Evolutionary conservation across 2,888 invertebrate genomes (phyloP), one percentile per base, ranked within the genome.

Genomic region (Mycogona germanica): DNA sequence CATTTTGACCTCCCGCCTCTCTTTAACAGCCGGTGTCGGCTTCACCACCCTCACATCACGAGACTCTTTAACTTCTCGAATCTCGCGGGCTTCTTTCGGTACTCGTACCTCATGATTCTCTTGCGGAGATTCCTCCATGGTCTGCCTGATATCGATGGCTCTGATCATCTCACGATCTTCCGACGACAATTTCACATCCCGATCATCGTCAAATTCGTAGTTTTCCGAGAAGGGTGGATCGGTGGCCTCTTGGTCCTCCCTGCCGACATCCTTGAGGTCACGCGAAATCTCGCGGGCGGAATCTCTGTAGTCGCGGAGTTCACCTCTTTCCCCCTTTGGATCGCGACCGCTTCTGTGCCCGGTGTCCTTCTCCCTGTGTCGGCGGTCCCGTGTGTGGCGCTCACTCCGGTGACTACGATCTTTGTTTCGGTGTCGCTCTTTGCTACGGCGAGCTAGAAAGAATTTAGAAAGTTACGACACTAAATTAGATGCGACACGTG

Each of bases 401-500:
- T 48, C 51, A 19, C 57, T 32, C 1, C 59, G 37, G 42, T 53
- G 51, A 26, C 23, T 57, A 41, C 57, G 61, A 28, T 62, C 63
- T 19, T 62, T 52, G 53, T 59, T 60, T 23, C 61, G 67, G 60
- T 57, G 57, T 6, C 57, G 53, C 2, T 55, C 54, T 50, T 58
- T 57, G 37, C 55, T 35, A 37, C 53, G 52, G n/a, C 53, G 59
- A 55, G 52, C 35, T 55, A 25, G 9, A 48, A 21, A 25, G 30
- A 53, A 14, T n/a, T n/a, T n/a, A n/a, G n/a, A n/a, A n/a, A n/a
- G n/a, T n/a, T n/a, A n/a, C n/a, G n/a, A n/a, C n/a, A 14, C 42
- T 19, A 17, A 12, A 17, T 17, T 42, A 17, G 9, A 12, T 12
- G 14, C 14, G 14, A 41, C 41, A 41, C 41, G 12, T 41, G 7